A percentile compares a stretch with the other conserved stretches of the same genome.
These are phyloP conservation scores for Caenorhabditis wallacei DNA, from an alignment of 2,888 invertebrate genomes.

Conservation along the genomic window DNA sequence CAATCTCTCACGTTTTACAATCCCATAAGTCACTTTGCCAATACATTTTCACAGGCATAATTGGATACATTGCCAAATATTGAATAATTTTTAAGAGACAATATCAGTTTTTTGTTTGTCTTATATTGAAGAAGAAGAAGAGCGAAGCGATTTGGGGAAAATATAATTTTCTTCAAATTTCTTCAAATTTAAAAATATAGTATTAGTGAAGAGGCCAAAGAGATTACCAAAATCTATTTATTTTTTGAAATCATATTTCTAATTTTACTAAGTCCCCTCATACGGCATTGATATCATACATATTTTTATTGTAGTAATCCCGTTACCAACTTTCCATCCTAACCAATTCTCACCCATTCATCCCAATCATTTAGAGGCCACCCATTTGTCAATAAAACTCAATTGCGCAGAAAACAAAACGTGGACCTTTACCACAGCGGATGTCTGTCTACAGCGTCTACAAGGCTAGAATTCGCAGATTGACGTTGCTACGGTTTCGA, in stretches of 20 bases:
- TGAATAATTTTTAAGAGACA: neutral
- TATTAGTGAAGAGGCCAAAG: too few species aligned
- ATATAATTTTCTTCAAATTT: too few species aligned
- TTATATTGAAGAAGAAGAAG: neutral
- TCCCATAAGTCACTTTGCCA: constrained; percentile 22
- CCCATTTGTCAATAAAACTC: constrained; percentile 56
- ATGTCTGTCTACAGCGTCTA: neutral
- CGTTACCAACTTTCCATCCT: neutral
- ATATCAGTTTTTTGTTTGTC: neutral
- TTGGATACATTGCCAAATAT: constrained; percentile 28
- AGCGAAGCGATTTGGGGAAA: too few species aligned
- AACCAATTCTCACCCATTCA: neutral
- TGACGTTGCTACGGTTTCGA: constrained; percentile 56
- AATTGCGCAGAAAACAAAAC: constrained; percentile 62
- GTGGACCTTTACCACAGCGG: constrained; percentile 10
- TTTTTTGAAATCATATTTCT: too few species aligned
- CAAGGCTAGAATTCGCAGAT: constrained; percentile 6
- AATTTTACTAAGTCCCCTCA: too few species aligned
- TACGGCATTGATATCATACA: too few species aligned
- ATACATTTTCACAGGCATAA: constrained; percentile 47
- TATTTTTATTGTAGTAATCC: too few species aligned
- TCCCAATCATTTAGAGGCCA: constrained; percentile 40
- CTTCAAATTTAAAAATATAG: too few species aligned
- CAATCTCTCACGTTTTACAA: constrained; percentile 58
- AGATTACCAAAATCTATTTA: too few species aligned